Conservation (phyloP, 2,797 vertebrate species). For the Hippoglossus hippoglossus region DNA sequence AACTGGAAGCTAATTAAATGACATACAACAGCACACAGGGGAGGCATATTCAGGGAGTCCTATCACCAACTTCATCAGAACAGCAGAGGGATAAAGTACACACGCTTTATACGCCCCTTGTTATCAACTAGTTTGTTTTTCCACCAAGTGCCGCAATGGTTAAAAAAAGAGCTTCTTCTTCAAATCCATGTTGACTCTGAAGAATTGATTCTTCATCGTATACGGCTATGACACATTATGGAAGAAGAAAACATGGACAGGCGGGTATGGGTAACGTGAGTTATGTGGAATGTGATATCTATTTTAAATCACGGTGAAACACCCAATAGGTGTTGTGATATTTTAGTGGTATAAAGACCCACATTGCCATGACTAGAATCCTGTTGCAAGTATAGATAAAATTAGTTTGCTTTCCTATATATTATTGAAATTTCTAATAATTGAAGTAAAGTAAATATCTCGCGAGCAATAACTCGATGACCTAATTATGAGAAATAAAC, state of each 20-base stretch:
- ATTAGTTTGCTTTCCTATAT: too few relatives aligned
- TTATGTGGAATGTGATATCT: too few relatives aligned
- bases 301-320: too few relatives aligned
- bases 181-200: background rate
- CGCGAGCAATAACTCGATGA: conserved; percentile 1
- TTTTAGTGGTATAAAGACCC: too few relatives aligned
- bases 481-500: background rate
- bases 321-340: too few relatives aligned
- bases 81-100: conserved; percentile 55
- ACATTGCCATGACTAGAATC: too few relatives aligned
- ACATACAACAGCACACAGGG: conserved; percentile 81
- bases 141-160: conserved; percentile 47
- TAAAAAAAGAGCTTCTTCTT: conserved; percentile 18
- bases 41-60: conserved; percentile 77
- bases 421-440: too few relatives aligned
- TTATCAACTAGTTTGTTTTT: conserved; percentile 54
- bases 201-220: background rate
- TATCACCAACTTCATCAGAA: conserved; percentile 74
- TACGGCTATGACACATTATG: too few relatives aligned
- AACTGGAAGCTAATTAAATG: conserved; percentile 85
- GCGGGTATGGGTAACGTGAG: too few relatives aligned
- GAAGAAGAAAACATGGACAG: too few relatives aligned
- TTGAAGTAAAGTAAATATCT: background rate
- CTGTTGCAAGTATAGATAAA: too few relatives aligned
- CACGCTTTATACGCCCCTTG: conserved; percentile 74